Evolutionary conservation across 2,888 invertebrate genomes (phyloP).

Genomic region (Chironomus tentans): DNA sequence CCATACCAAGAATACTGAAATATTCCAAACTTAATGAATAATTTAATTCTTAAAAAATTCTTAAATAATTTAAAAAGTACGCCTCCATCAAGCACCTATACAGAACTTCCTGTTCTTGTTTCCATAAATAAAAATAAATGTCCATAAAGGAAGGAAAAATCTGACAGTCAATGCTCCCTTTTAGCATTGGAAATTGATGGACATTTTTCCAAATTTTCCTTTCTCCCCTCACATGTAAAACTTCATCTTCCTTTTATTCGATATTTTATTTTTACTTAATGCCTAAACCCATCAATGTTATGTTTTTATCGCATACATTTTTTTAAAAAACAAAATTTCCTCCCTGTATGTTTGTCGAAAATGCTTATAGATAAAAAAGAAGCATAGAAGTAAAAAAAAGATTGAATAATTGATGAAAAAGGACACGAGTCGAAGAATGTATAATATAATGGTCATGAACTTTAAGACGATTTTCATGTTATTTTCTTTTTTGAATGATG

Average conservation of each 20-base stretch:
- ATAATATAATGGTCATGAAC: conserved; percentile 14
- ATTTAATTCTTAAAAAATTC: no score
- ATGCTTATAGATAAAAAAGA: conserved; percentile 14
- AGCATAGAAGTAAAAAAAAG: background rate
- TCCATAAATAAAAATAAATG: background rate
- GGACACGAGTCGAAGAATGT: conserved; percentile 18
- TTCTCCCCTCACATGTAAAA: background rate
- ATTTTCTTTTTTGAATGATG: conserved; percentile 6
- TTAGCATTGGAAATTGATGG: background rate
- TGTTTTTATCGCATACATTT: conserved; percentile 12
- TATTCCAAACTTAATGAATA: no score
- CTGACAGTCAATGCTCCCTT: background rate
- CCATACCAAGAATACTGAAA: no score
- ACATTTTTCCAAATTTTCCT: conserved; percentile 5
- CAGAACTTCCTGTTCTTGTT: background rate
- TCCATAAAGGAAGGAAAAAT: background rate
- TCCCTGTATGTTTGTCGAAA: background rate
- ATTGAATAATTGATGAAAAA: conserved; percentile 26
- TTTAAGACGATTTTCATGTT: conserved; percentile 26
- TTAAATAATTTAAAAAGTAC: no score
- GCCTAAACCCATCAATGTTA: conserved; percentile 12
- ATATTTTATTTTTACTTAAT: conserved; percentile 6
- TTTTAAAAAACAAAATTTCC: background rate
- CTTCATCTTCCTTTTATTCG: background rate
- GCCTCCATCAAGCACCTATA: no score